These are phyloP conservation scores for Cygnus atratus DNA, from an alignment of 2,113 vertebrate species.

Conservation along the genomic window DNA sequence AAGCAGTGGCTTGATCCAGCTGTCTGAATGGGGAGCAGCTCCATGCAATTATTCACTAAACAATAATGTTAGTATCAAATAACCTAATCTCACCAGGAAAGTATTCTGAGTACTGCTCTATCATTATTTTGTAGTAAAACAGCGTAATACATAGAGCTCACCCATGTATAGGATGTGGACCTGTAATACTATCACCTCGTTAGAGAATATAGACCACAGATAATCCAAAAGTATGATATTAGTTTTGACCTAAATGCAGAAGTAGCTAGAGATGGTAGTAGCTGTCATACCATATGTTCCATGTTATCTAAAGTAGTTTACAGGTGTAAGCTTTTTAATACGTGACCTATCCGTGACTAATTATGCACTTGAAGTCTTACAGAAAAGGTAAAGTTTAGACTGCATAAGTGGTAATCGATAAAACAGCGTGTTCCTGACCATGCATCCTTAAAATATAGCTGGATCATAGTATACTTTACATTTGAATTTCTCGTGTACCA, in stretches of 20 bases:
- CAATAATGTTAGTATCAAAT: neutral
- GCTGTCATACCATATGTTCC: fast-evolving
- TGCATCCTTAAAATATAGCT: fast-evolving
- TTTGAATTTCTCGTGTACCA: fast-evolving
- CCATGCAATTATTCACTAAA: neutral
- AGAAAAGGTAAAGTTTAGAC: neutral
- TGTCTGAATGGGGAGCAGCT: neutral
- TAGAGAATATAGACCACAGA: neutral
- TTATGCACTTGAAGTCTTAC: neutral
- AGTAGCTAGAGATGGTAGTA: neutral
- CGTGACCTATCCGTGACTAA: neutral
- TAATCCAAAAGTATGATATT: fast-evolving
- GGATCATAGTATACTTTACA: fast-evolving
- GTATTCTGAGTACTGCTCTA: neutral
- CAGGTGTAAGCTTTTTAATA: neutral
- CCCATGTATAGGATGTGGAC: neutral
- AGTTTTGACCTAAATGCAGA: neutral
- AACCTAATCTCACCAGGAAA: neutral
- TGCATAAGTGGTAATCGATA: neutral
- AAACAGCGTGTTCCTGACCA: neutral
- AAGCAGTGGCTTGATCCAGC: neutral
- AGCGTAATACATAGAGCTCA: neutral
- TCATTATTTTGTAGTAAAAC: neutral
- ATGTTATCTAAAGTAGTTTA: fast-evolving
- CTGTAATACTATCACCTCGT: neutral